Percentiles rank a stretch among this genome's conserved stretches.
Evolutionary conservation across 2,888 invertebrate genomes (phyloP).

Genomic region (Cantharis lateralis): DNA sequence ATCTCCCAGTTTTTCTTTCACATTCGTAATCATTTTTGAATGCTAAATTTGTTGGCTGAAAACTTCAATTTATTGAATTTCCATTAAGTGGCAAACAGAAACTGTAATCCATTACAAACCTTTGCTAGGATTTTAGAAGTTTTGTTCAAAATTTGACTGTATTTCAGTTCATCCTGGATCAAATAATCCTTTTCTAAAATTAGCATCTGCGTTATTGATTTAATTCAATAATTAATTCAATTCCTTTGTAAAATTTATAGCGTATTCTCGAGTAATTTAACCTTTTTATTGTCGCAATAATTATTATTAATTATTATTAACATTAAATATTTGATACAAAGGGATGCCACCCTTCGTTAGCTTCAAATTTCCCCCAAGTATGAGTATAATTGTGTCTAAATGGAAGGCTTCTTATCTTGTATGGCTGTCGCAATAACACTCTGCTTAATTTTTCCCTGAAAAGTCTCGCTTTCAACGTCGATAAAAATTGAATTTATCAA

Average conservation of each 20-base stretch:
- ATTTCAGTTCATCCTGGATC: background rate
- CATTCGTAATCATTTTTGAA: background rate
- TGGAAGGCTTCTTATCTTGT: background rate
- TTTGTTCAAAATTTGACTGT: background rate
- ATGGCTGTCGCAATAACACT: conserved; percentile 2
- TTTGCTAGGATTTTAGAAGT: background rate
- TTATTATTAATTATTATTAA: background rate
- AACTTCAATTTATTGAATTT: background rate
- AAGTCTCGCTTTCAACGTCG: background rate
- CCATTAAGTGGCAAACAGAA: background rate
- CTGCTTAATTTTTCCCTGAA: background rate
- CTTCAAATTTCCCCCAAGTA: background rate
- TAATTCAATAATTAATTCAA: background rate
- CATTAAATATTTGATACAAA: conserved; percentile 2
- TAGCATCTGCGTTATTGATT: background rate
- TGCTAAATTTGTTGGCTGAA: background rate
- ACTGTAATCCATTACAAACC: background rate
- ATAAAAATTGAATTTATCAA: background rate
- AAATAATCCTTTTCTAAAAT: background rate
- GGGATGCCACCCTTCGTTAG: background rate
- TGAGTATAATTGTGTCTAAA: background rate
- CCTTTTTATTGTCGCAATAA: background rate
- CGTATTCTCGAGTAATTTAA: background rate
- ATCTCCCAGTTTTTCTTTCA: background rate
- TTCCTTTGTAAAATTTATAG: background rate